A percentile compares a stretch with the other conserved stretches of the same genome.
Evolutionary conservation across 2,888 invertebrate genomes (phyloP).

Genomic region (Tetragonula carbonaria): DNA sequence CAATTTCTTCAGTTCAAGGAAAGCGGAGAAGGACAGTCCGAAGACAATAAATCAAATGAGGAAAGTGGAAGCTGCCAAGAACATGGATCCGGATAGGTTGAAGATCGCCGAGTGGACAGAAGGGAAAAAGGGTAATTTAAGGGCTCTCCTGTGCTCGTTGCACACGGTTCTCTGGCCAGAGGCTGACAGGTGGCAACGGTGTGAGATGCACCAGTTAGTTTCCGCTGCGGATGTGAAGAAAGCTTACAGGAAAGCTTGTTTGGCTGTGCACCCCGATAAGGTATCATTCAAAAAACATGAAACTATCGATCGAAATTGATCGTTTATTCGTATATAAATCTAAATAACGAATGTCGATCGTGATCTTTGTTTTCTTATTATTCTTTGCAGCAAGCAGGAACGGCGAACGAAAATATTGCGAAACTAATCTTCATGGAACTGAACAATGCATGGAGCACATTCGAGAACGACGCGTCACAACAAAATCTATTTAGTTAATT

Average conservation of each 20-base stretch:
- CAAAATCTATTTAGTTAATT: constrained; percentile 88
- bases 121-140: constrained; percentile 98
- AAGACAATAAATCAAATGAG: constrained; percentile 97
- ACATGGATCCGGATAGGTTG: constrained; percentile 96
- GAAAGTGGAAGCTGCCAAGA: constrained; percentile 92
- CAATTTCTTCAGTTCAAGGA: constrained; percentile 86
- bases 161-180: constrained; percentile 95
- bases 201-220: constrained; percentile 97
- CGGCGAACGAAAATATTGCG: constrained; percentile 96
- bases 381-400: constrained; percentile 92
- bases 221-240: constrained; percentile 97
- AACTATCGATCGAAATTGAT: background rate
- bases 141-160: constrained; percentile 97
- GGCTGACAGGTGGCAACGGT: constrained; percentile 95
- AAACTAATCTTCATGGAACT: constrained; percentile 99
- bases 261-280: constrained; percentile 99
- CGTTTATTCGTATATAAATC: background rate
- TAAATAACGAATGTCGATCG: background rate
- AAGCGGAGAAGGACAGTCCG: constrained; percentile 90
- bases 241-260: constrained; percentile 96
- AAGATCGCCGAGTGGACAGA: constrained; percentile 94
- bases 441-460: constrained; percentile 99
- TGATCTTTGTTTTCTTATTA: background rate
- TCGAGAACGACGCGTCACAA: constrained; percentile 94
- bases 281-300: constrained; percentile 84